Base-by-base conservation (phyloP, 2,797 vertebrate species). In the Rhadinocentrus ornatus region DNA sequence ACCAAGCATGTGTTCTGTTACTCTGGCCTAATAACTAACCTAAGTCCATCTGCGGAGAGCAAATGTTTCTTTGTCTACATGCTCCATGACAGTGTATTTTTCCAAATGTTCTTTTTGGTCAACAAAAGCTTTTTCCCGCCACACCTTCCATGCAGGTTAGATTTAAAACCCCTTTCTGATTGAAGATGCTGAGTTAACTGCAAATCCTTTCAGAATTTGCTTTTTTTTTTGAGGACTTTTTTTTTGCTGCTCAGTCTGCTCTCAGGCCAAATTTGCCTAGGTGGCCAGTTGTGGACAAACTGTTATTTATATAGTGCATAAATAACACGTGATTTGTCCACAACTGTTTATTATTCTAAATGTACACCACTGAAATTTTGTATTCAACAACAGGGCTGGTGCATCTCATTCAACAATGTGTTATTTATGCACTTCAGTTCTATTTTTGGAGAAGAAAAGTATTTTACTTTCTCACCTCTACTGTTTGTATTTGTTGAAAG, bases 401-500 rank as follows among this genome's bases (percentile, higher is more conserved):
- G 27, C 18, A 63, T 46, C 39, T 52, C 29, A 59, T 52, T 18
- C n/a, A 4, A 32, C 13, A 32, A 41, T 31, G 48, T 34, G 26
- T 39, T 20, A 71, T 68, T 66, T 9, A 68, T 65, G 29, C 31
- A 41, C 9, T 34, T 39, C 34, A 55, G 31, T 55, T 55, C 48
- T 0, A 61, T 58, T 24, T 52, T 37, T 34, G 11, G 58, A 60
- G 8, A 18, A 29, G 24, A 29, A 26, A 52, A 13, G n/a, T 48
- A 6, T 41, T 54, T 37, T 18, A 22, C 2, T 44, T 55, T 1
- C 91, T 92, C 78, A 99, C 98, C 96, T 99, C 98, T 1, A 96
- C 95, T 29, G 90, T 93, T 73, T 96, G 96, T 80, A 96, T 94
- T 85, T 96, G 97, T 81, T 97, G 97, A 89, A 96, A 98, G 92